A percentile compares a stretch with the other conserved stretches of the same genome.
phyloP scores from a whole-genome alignment of 2,113 vertebrate genomes.

The Etheostoma cragini region DNA sequence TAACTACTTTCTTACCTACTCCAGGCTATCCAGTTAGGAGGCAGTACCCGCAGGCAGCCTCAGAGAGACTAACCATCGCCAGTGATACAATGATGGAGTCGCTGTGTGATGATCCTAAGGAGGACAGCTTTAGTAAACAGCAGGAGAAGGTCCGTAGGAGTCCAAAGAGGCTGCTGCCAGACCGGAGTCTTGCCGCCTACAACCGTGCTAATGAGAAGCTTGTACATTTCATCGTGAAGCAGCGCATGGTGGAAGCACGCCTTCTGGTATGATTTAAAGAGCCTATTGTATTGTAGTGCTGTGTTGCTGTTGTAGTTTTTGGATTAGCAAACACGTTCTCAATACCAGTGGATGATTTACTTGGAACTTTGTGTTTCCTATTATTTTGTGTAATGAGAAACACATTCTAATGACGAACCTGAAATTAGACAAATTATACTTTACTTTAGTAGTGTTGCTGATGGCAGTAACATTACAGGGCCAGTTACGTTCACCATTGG shows the following conservation, averaged over 20 bases:
- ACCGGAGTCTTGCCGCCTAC: slow-evolving; percentile 89
- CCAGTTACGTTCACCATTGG: not conserved
- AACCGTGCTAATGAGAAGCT: slow-evolving; percentile 91
- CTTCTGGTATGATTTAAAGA: slow-evolving; percentile 82
- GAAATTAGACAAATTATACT: not conserved
- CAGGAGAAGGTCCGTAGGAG: slow-evolving; percentile 62
- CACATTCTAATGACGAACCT: no score
- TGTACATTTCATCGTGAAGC: slow-evolving; percentile 91
- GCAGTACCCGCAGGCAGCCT: slow-evolving; percentile 67
- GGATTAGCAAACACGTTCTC: not conserved
- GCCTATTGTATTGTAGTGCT: not conserved
- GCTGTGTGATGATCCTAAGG: slow-evolving; percentile 31
- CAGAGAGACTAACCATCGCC: slow-evolving; percentile 80
- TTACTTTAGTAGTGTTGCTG: not conserved
- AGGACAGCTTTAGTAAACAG: slow-evolving; percentile 50
- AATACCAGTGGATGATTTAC: not conserved
- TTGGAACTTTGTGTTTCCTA: no score
- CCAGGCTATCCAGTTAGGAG: slow-evolving; percentile 91
- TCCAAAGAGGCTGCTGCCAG: slow-evolving; percentile 89
- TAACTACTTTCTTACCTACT: not conserved
- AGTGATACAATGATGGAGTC: slow-evolving; percentile 57
- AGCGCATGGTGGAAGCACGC: slow-evolving; percentile 86
- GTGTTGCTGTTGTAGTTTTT: not conserved
- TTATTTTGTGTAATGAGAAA: not conserved
- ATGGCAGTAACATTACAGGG: not conserved